phyloP scores from a whole-genome alignment of 2,797 vertebrate genomes.

The Chelon labrosus region DNA sequence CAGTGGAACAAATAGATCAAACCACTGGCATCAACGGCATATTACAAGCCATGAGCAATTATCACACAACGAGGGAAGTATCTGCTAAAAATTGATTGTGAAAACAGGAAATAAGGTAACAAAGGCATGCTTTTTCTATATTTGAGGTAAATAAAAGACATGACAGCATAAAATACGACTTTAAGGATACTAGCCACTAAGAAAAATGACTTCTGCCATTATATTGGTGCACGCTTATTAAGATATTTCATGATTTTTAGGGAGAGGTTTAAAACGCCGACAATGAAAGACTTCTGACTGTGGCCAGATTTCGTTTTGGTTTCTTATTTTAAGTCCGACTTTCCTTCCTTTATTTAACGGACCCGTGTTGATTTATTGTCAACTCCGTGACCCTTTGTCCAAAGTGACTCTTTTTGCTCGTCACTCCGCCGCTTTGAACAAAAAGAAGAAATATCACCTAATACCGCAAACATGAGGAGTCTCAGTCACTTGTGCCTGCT shows the following conservation, averaged over 20 bases:
- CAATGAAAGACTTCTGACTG: background rate
- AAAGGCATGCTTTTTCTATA: background rate
- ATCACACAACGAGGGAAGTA: too few species aligned
- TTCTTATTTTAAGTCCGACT: constrained; percentile 8
- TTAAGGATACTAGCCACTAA: background rate
- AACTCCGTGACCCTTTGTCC: background rate
- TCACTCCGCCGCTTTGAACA: too few species aligned
- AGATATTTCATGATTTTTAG: background rate
- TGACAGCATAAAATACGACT: background rate
- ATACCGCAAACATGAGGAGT: background rate
- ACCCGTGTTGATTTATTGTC: background rate
- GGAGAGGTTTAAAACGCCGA: background rate
- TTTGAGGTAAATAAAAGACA: background rate
- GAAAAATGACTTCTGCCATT: background rate
- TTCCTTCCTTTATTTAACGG: constrained; percentile 3
- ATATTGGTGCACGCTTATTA: background rate
- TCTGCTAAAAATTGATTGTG: too few species aligned
- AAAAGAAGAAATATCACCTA: too few species aligned
- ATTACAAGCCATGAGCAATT: too few species aligned
- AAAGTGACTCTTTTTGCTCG: too few species aligned
- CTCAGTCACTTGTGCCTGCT: background rate
- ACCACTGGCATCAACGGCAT: too few species aligned
- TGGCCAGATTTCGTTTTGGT: background rate
- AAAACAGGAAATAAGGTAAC: background rate
- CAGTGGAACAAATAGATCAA: too few species aligned